A percentile compares a stretch with the other conserved stretches of the same genome.
Evolutionary conservation across 2,113 vertebrate genomes (phyloP).

Genomic region (Nycticryphes semicollaris): DNA sequence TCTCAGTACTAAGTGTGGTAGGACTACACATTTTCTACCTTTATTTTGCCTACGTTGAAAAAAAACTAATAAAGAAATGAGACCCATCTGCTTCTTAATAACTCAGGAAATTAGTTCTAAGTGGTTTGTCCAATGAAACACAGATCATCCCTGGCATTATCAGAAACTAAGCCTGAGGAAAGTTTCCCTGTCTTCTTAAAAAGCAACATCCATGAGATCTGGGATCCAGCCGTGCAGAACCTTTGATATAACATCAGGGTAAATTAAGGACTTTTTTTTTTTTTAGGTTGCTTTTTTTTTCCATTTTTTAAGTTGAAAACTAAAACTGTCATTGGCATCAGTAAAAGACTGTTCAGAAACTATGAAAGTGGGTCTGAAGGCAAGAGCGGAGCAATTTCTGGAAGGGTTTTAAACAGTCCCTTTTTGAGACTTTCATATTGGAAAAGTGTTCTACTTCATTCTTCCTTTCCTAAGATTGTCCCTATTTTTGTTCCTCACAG

Average conservation of each 20-base stretch:
- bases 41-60: background rate
- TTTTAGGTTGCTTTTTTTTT: too few species aligned
- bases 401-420: background rate
- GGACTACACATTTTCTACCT: background rate
- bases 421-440: background rate
- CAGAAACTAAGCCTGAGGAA: background rate
- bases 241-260: background rate
- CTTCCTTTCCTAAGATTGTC: background rate
- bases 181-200: background rate
- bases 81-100: background rate
- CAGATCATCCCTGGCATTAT: background rate
- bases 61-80: too few species aligned
- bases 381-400: background rate
- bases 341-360: background rate
- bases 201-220: background rate
- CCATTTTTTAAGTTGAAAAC: background rate
- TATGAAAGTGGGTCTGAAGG: background rate
- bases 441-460: background rate
- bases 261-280: background rate
- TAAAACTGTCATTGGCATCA: background rate
- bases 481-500: background rate
- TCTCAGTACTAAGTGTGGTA: background rate
- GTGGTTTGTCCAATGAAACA: background rate
- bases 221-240: background rate
- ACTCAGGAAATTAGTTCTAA: background rate